Evolutionary conservation across 2,888 invertebrate species (phyloP).

Genomic region (Aphrophora alni): DNA sequence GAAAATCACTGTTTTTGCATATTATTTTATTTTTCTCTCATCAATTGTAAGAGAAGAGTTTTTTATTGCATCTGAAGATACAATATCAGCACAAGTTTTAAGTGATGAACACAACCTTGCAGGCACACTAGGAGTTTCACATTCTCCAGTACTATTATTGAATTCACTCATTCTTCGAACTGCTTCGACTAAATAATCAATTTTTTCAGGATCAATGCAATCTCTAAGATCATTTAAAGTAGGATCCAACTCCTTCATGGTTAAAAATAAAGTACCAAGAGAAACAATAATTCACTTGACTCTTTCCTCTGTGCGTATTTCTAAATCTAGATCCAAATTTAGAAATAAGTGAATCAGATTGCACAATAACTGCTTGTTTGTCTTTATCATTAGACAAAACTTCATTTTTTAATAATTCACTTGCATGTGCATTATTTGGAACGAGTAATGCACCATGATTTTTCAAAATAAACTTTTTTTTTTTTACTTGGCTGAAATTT

Average conservation of each 20-base stretch:
- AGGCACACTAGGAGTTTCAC: neutral
- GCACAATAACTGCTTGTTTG: neutral
- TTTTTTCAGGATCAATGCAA: neutral
- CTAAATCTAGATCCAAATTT: neutral
- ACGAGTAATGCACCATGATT: no score
- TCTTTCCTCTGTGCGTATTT: neutral
- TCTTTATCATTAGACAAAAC: neutral
- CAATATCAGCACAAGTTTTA: neutral
- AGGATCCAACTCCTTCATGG: neutral
- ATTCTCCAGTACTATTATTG: neutral
- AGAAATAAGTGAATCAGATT: constrained; percentile 15
- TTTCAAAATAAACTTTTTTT: no score
- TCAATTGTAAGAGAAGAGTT: neutral
- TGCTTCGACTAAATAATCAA: neutral
- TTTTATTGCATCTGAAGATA: neutral
- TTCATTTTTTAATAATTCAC: neutral
- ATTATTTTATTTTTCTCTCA: neutral
- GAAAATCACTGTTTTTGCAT: neutral
- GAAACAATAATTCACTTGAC: neutral
- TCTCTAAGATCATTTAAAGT: no score
- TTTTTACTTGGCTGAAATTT: neutral
- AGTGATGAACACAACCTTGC: neutral
- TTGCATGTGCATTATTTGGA: neutral
- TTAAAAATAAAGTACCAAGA: neutral
- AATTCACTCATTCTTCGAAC: neutral